phyloP scores from a whole-genome alignment of 2,888 invertebrate genomes.

The Diplolepis rosae region DNA sequence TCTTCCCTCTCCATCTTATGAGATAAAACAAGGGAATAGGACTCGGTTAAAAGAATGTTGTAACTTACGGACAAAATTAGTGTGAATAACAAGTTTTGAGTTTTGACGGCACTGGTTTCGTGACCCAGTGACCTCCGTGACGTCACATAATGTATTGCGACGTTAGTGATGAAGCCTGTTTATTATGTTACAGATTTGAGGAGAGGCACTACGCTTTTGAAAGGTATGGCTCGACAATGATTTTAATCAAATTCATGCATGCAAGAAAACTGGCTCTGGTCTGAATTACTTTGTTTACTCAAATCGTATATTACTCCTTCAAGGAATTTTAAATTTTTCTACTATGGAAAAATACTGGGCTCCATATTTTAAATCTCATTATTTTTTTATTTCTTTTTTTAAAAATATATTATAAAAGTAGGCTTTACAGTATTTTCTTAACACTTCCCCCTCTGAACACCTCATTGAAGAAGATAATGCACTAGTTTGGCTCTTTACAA shows the following conservation, averaged over 20 bases:
- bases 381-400: no score
- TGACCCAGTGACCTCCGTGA: conserved; percentile 7
- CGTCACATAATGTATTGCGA: conserved; percentile 34
- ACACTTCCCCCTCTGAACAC: no score
- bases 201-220: conserved; percentile 73
- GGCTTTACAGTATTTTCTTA: no score
- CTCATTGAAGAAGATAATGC: no score
- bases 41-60: conserved; percentile 40
- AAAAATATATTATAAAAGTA: no score
- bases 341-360: no score
- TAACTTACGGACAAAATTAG: conserved; percentile 3
- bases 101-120: conserved; percentile 6
- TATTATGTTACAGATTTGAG: conserved; percentile 72
- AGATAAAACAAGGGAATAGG: conserved; percentile 52
- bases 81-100: conserved; percentile 1
- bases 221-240: conserved; percentile 62
- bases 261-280: conserved; percentile 23
- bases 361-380: no score
- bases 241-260: conserved; percentile 32
- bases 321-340: background rate
- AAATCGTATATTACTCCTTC: background rate
- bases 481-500: no score
- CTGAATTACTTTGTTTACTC: conserved; percentile 15
- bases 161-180: conserved; percentile 52
- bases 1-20: conserved; percentile 41